Evolutionary conservation across 1,140 invertebrate genomes (phyloP), one percentile per base, ranked within the genome.

Genomic region (Metaphire vulgaris): DNA sequence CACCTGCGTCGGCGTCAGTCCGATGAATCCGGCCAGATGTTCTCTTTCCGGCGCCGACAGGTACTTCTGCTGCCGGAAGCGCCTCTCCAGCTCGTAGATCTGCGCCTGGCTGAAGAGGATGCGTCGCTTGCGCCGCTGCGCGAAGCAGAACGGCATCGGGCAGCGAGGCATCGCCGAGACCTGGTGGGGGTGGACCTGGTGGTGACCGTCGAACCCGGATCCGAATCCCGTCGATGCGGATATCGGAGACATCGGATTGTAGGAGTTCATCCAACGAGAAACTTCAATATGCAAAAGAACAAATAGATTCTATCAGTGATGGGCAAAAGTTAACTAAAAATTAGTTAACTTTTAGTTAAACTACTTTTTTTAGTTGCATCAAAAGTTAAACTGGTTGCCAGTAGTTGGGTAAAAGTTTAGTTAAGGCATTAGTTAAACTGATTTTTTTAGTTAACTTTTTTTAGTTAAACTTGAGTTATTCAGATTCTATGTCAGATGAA

Each of bases 81-180:
- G 89, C 82, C 96, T 88, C 84, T 99, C 96, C 78, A 99, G 84
- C 84, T 98, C 96, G 84, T 92, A 97, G 0, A 97, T 98, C 85
- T 99, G 97, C 0, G 94, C 92, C 86, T 99, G 98, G 26, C 95
- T 97, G 84, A 99, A 99, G 0, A 99, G 88, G 0, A 99, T 96
- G 0, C 98, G 90, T 56, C 97, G 90, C 86, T 99, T 99, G 31
- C 84, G 75, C 76, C 82, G 80, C 56, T 82, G 81, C 6, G 29
- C 30, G 56, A 74, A 68, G 66, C 56, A 74, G 31, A 74, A 74
- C 2, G 33, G 74, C 0, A 56, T 28, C 29, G 30, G 66, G 32
- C 30, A 31, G 74, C n/a, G 56, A 33, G 70, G 70, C 33, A 31
- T 33, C 70, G 41, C 6, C 41, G 41, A 56, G 6, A 21, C 6